Evolutionary conservation across 2,797 vertebrate genomes (phyloP).

Genomic region (Hemitrygon akajei): DNA sequence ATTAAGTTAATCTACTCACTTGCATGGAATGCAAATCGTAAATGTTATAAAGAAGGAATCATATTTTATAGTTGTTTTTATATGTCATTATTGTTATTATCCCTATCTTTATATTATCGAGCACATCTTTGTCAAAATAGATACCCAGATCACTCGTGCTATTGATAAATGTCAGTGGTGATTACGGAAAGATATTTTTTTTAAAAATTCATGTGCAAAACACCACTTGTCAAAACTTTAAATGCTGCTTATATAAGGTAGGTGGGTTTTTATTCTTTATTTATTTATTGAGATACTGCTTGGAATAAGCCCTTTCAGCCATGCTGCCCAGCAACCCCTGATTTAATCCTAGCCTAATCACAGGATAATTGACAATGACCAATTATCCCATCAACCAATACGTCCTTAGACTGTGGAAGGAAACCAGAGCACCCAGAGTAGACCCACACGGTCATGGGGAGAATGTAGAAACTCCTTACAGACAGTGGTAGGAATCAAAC

Average conservation of each 20-base stretch:
- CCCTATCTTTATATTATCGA: not conserved
- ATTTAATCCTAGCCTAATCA: no score
- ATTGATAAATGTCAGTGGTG: not conserved
- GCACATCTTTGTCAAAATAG: not conserved
- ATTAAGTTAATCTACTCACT: not conserved
- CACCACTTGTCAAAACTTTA: not conserved
- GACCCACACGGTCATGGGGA: no score
- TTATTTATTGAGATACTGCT: no score
- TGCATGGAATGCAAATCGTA: not conserved
- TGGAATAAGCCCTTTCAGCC: no score
- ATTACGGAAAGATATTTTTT: not conserved
- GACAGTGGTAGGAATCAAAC: no score
- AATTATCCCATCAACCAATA: no score
- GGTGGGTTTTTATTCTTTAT: not conserved
- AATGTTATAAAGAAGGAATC: not conserved
- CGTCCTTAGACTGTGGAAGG: no score
- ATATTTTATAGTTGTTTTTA: not conserved
- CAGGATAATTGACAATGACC: no score
- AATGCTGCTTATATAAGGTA: not conserved
- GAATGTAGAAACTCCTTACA: no score
- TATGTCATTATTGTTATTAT: not conserved
- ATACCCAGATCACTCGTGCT: not conserved
- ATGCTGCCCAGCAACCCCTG: no score
- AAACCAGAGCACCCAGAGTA: no score
- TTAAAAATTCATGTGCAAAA: not conserved